Percentiles rank a stretch among this genome's conserved stretches.
phyloP scores from a whole-genome alignment of 2,888 invertebrate genomes.

The Ochlodes sylvanus region DNA sequence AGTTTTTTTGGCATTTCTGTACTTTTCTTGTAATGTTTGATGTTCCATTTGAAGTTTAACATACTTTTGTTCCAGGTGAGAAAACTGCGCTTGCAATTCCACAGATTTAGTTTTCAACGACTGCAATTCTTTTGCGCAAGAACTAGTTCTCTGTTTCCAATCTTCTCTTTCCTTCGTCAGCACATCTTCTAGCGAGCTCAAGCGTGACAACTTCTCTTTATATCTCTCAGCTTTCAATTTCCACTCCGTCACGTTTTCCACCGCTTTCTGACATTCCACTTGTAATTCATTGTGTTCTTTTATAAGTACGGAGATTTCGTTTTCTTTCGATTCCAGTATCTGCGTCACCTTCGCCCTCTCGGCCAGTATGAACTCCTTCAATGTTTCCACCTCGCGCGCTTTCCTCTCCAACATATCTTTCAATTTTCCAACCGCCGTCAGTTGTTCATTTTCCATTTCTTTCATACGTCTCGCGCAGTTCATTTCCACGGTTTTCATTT shows the following conservation, averaged over 20 bases:
- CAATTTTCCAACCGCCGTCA: conserved; percentile 71
- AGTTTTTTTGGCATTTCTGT: conserved; percentile 86
- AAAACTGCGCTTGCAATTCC: conserved; percentile 73
- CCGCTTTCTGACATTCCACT: conserved; percentile 67
- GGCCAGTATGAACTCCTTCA: conserved; percentile 79
- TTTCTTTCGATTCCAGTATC: conserved; percentile 80
- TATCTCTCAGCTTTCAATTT: conserved; percentile 69
- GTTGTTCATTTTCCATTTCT: conserved; percentile 80
- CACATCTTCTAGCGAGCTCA: conserved; percentile 67
- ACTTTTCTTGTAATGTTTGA: conserved; percentile 83
- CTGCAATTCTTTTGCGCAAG: conserved; percentile 64
- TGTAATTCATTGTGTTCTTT: conserved; percentile 73
- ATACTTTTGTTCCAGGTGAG: conserved; percentile 70
- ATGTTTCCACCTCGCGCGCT: conserved; percentile 79
- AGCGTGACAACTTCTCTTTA: conserved; percentile 65
- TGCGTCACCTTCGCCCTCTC: conserved; percentile 81
- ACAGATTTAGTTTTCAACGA: conserved; percentile 71
- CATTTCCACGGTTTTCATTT: conserved; percentile 85
- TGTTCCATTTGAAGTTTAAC: conserved; percentile 71
- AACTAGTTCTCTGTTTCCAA: conserved; percentile 61
- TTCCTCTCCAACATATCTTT: conserved; percentile 80
- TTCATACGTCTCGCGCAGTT: conserved; percentile 78
- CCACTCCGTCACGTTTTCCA: conserved; percentile 66
- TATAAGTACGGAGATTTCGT: conserved; percentile 75
- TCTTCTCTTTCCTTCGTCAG: conserved; percentile 73